Percentiles rank a stretch among this genome's conserved stretches.
phyloP scores from a whole-genome alignment of 1,140 invertebrate genomes.

The Drosophila bocqueti region DNA sequence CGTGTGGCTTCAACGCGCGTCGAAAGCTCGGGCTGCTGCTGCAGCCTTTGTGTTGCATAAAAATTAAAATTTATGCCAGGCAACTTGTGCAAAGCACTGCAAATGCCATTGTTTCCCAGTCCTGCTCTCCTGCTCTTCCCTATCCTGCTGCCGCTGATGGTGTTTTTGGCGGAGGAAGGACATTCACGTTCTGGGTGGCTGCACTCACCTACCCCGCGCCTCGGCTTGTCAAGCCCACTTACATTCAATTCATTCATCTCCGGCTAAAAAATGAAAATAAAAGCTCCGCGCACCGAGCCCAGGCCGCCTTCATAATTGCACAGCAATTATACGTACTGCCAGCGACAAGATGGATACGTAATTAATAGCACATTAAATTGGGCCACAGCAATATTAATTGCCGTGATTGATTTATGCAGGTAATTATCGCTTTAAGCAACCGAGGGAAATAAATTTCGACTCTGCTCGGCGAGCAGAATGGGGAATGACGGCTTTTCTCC shows the following conservation, averaged over 20 bases:
- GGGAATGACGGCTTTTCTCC: conserved; percentile 1
- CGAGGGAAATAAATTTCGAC: conserved; percentile 27
- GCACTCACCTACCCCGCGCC: conserved; percentile 12
- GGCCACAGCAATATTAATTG: conserved; percentile 66
- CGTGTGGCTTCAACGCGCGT: conserved; percentile 45
- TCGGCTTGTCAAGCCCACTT: conserved; percentile 53
- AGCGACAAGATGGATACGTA: conserved; percentile 68
- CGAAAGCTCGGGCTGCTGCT: conserved; percentile 50
- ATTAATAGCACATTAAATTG: conserved; percentile 78
- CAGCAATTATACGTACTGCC: conserved; percentile 57
- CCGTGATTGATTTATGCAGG: conserved; percentile 76
- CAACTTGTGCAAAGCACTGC: conserved; percentile 79
- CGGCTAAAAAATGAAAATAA: conserved; percentile 51
- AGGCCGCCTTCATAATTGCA: conserved; percentile 45
- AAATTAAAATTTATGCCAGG: conserved; percentile 80
- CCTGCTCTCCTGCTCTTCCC: conserved; percentile 1
- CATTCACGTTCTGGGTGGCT: conserved; percentile 60
- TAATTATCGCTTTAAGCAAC: conserved; percentile 63
- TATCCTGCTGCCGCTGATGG: conserved; percentile 5
- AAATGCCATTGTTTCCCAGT: conserved; percentile 71
- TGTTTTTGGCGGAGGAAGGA: conserved; percentile 56
- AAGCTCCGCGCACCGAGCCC: conserved; percentile 4
- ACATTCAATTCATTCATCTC: conserved; percentile 56
- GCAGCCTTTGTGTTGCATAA: conserved; percentile 79
- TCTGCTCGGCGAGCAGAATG: not conserved